phyloP scores from a whole-genome alignment of 2,797 vertebrate genomes.

The Xerus rutilus region DNA sequence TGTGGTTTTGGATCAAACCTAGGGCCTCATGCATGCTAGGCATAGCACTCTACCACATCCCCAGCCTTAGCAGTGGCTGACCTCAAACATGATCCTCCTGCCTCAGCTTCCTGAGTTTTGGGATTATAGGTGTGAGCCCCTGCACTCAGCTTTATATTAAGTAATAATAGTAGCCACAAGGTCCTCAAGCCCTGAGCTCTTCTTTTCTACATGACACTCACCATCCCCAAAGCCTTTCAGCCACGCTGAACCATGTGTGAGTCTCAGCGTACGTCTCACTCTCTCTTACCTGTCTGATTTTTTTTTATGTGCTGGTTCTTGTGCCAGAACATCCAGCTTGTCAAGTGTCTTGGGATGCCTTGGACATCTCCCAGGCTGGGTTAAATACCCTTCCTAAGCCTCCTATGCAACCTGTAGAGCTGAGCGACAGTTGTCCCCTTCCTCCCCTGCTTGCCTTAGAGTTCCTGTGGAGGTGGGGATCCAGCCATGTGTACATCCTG shows the following conservation, averaged over 20 bases:
- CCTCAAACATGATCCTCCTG: too few relatives aligned
- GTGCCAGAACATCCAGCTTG: neutral
- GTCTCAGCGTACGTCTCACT: neutral
- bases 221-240: neutral
- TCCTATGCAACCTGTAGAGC: neutral
- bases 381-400: neutral
- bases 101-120: too few relatives aligned
- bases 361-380: neutral
- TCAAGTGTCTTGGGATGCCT: neutral
- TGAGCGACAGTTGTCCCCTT: neutral
- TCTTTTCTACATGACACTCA: neutral
- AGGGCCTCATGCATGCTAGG: too few relatives aligned
- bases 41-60: too few relatives aligned
- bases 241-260: neutral
- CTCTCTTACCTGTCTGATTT: neutral
- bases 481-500: neutral
- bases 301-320: neutral
- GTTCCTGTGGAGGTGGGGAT: neutral
- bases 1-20: too few relatives aligned
- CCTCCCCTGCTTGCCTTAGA: neutral
- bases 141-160: too few relatives aligned
- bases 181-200: neutral
- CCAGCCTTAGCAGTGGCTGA: too few relatives aligned
- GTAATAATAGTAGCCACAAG: too few relatives aligned
- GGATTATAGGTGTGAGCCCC: too few relatives aligned